Percentiles rank a stretch among this genome's conserved stretches.
Conservation (phyloP, 2,888 invertebrate species). For the Polydrusus cervinus region DNA sequence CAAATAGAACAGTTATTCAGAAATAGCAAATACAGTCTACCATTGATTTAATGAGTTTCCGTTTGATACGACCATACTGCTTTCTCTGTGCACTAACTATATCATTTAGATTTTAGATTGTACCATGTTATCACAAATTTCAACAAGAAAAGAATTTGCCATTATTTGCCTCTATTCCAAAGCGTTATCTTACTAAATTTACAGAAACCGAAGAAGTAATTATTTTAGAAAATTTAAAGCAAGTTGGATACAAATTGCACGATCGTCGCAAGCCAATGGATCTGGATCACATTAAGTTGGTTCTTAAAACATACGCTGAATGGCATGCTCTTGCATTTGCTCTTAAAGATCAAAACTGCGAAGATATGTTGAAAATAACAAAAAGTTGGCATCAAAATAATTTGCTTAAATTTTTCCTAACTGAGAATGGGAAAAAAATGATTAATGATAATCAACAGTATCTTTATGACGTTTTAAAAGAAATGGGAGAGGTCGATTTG, state of each 20-base stretch:
- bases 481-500: constrained; percentile 29
- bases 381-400: constrained; percentile 34
- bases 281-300: constrained; percentile 41
- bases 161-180: constrained; percentile 32
- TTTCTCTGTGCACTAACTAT: too few species aligned
- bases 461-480: constrained; percentile 34
- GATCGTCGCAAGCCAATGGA: constrained; percentile 39
- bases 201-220: constrained; percentile 46
- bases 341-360: constrained; percentile 40
- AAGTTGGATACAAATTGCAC: constrained; percentile 37
- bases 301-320: constrained; percentile 49
- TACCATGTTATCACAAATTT: constrained; percentile 44
- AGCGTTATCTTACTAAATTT: constrained; percentile 47
- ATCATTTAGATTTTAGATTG: constrained; percentile 22
- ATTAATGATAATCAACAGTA: constrained; percentile 34
- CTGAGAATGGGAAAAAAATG: constrained; percentile 36
- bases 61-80: too few species aligned
- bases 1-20: too few species aligned
- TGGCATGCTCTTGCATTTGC: constrained; percentile 52
- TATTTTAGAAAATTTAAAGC: constrained; percentile 51
- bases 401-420: constrained; percentile 29
- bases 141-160: constrained; percentile 41
- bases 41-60: too few species aligned
- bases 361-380: constrained; percentile 38
- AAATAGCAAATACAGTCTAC: too few species aligned